Evolutionary conservation across 2,113 vertebrate species (phyloP).

Genomic region (Melozone crissalis): DNA sequence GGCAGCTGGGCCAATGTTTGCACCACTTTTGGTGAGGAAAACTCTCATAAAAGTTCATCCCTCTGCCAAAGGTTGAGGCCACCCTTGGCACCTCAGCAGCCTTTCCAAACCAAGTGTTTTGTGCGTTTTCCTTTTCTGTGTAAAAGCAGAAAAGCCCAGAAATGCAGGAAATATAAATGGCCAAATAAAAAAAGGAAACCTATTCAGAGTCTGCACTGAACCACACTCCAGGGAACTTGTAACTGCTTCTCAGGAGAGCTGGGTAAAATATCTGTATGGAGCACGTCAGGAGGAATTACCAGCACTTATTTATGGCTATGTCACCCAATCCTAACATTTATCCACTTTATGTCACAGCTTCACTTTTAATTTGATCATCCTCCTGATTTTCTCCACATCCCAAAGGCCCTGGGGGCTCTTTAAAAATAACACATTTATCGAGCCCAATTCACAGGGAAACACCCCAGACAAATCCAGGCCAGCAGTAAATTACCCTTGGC

Average conservation of each 20-base stretch:
- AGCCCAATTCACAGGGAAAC: neutral
- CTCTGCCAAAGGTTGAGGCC: neutral
- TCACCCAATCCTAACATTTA: neutral
- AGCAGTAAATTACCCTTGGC: neutral
- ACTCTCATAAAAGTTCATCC: neutral
- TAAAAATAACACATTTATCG: neutral
- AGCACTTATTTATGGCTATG: neutral
- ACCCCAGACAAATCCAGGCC: neutral
- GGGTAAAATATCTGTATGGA: neutral
- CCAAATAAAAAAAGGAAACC: neutral
- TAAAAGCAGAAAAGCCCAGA: neutral
- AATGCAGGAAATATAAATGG: neutral
- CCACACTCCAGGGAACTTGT: neutral
- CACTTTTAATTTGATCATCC: neutral
- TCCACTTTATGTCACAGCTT: neutral
- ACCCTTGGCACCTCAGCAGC: neutral
- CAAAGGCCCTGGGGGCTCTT: neutral
- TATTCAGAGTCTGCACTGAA: neutral
- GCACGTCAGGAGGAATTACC: neutral
- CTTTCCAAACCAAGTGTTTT: neutral
- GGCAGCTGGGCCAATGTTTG: neutral
- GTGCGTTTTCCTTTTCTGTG: rapidly evolving
- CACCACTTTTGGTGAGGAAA: neutral
- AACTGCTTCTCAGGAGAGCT: neutral
- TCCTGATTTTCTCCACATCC: neutral